phyloP scores from a whole-genome alignment of 2,113 vertebrate species.

The Numenius arquata region DNA sequence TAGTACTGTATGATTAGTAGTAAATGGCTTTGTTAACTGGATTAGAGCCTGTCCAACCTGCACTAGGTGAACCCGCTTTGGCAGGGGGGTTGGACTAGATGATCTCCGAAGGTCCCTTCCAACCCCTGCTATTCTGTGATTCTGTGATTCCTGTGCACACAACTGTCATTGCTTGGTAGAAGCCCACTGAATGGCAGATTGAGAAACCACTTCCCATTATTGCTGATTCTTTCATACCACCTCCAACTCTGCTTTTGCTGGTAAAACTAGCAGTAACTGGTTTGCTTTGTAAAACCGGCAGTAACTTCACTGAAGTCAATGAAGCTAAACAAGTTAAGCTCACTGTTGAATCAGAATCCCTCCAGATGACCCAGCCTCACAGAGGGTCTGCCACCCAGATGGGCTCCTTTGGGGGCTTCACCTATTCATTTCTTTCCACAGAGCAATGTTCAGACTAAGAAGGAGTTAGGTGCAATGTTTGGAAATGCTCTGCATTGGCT shows the following conservation, averaged over 20 bases:
- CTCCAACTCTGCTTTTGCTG: background rate
- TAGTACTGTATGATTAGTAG: background rate
- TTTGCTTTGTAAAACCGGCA: background rate
- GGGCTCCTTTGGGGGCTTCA: background rate
- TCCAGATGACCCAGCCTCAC: background rate
- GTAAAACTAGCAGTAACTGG: background rate
- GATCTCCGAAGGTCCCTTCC: background rate
- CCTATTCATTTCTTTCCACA: background rate
- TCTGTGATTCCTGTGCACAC: background rate
- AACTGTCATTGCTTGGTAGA: background rate
- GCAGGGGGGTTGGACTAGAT: background rate
- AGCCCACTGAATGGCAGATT: background rate
- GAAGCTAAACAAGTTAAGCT: background rate
- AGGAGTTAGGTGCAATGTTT: background rate
- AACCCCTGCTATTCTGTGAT: background rate
- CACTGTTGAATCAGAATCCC: background rate
- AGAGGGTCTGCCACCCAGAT: background rate
- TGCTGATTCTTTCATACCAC: background rate
- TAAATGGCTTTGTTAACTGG: background rate
- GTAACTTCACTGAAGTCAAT: background rate
- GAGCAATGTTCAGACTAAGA: background rate
- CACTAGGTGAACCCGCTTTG: background rate
- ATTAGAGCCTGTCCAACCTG: background rate
- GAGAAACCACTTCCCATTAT: background rate
- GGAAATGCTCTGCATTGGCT: background rate